Evolutionary conservation across 2,797 vertebrate genomes (phyloP).

Genomic region (Momotus momota): DNA sequence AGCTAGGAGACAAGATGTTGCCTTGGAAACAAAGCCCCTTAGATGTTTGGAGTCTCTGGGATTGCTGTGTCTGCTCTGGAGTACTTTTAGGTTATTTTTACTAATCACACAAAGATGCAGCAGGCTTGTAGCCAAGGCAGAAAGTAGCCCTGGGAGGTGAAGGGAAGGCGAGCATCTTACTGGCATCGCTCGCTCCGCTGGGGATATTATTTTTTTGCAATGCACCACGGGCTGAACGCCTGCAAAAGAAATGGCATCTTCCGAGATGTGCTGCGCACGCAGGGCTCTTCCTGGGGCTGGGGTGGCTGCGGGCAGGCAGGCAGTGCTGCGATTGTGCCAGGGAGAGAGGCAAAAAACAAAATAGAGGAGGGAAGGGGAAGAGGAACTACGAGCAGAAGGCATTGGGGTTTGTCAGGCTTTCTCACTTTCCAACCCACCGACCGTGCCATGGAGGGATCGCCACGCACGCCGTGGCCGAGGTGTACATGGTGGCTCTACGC

Average conservation of each 20-base stretch:
- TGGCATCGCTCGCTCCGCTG: background rate
- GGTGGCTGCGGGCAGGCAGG: background rate
- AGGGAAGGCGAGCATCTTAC: background rate
- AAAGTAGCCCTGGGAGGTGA: constrained; percentile 31
- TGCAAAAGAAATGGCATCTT: background rate
- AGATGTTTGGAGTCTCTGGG: constrained; percentile 68
- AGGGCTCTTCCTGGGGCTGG: background rate
- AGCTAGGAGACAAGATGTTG: constrained; percentile 78
- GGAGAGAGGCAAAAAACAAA: background rate
- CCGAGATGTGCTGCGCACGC: background rate
- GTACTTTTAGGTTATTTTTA: constrained; percentile 64
- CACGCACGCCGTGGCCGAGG: rapidly evolving
- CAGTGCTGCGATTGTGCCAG: rapidly evolving
- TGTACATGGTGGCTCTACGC: rapidly evolving
- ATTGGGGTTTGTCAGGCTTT: rapidly evolving
- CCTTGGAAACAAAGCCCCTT: constrained; percentile 79
- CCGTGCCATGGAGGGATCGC: rapidly evolving
- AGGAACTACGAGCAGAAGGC: background rate
- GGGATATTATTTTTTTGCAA: background rate
- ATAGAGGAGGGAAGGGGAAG: background rate
- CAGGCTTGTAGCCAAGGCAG: constrained; percentile 12
- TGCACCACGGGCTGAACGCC: background rate
- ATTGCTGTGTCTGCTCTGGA: constrained; percentile 53
- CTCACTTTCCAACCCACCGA: background rate
- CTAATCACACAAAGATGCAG: constrained; percentile 55